A percentile compares a stretch with the other conserved stretches of the same genome.
Conservation (phyloP, 2,113 vertebrate species). For the Lagenorhynchus albirostris region DNA sequence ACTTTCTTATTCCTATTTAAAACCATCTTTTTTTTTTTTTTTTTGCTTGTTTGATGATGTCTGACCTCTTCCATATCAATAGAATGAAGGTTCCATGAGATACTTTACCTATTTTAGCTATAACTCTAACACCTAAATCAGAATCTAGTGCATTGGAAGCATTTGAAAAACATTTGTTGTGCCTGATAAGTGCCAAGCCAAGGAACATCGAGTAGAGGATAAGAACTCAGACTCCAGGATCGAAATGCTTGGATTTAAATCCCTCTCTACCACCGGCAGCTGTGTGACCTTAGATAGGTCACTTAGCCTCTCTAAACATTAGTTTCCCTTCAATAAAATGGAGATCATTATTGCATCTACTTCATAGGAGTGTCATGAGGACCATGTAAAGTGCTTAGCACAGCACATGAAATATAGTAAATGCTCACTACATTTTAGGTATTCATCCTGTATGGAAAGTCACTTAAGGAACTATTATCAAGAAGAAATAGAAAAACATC, state of each 20-base stretch:
- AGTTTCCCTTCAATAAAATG: background rate
- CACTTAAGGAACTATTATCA: background rate
- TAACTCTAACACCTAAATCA: background rate
- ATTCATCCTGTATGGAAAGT: background rate
- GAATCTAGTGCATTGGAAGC: background rate
- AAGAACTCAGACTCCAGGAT: background rate
- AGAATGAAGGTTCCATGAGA: background rate
- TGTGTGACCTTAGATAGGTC: background rate
- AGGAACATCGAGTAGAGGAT: background rate
- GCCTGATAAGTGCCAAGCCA: background rate
- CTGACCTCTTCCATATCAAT: background rate
- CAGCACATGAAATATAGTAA: background rate
- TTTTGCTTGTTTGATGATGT: background rate
- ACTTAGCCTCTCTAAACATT: background rate
- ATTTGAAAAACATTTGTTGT: background rate
- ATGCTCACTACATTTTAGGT: background rate
- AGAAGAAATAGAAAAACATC: background rate
- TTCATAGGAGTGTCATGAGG: background rate
- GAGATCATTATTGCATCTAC: background rate
- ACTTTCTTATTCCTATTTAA: background rate
- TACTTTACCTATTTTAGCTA: background rate
- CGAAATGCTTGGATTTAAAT: background rate
- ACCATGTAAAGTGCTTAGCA: background rate
- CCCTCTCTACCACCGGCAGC: background rate
- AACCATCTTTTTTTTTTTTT: background rate